A percentile compares a stretch with the other conserved stretches of the same genome.
These are phyloP conservation scores for Tenthredo notha DNA, from an alignment of 2,888 invertebrate species.

Conservation along the genomic window DNA sequence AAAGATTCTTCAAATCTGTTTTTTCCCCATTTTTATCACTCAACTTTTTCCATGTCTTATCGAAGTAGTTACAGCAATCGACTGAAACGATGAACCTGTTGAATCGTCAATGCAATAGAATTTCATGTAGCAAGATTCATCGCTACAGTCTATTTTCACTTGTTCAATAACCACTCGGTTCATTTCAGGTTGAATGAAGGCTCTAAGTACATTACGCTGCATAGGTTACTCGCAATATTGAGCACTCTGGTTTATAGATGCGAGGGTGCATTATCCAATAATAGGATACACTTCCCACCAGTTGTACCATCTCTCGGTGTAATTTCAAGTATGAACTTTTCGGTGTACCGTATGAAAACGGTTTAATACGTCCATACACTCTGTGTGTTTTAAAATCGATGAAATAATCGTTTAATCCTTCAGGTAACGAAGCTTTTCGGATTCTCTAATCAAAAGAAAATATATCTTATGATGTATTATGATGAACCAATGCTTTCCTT, in stretches of 20 bases:
- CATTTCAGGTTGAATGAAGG: background rate
- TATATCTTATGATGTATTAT: background rate
- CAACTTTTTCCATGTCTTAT: background rate
- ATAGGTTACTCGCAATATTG: background rate
- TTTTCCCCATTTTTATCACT: background rate
- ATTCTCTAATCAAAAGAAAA: background rate
- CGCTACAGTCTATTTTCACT: background rate
- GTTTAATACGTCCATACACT: background rate
- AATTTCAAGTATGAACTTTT: background rate
- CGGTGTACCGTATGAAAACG: background rate
- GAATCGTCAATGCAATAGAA: background rate
- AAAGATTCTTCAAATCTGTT: background rate
- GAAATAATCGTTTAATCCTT: background rate
- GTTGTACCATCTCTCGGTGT: background rate
- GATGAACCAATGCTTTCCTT: background rate
- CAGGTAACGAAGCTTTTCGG: background rate
- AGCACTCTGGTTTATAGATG: background rate
- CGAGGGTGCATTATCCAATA: background rate
- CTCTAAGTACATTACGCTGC: background rate
- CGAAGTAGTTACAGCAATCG: background rate
- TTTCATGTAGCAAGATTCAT: background rate
- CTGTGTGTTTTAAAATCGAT: background rate
- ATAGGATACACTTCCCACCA: background rate
- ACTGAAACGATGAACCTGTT: conserved; percentile 3
- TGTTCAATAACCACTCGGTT: background rate